phyloP scores from a whole-genome alignment of 2,113 vertebrate genomes.

The Thalassoma bifasciatum region DNA sequence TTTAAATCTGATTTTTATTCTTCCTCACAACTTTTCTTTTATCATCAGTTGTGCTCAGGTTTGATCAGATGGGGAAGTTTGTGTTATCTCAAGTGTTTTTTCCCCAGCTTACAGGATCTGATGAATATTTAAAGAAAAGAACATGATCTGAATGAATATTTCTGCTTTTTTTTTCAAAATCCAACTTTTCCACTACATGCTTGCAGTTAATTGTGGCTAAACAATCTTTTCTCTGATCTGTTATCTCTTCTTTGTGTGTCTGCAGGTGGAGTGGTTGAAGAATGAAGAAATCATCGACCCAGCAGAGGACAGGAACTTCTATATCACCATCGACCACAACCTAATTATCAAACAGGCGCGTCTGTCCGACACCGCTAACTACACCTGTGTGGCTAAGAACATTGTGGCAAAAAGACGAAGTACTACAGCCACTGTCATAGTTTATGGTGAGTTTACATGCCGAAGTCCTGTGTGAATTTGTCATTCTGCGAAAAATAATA shows the following conservation, averaged over 20 bases:
- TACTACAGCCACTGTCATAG: slow-evolving; percentile 93
- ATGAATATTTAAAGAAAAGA: not conserved
- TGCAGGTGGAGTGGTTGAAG: slow-evolving; percentile 95
- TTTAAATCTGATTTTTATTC: not conserved
- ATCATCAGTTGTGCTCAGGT: not conserved
- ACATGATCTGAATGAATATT: not conserved
- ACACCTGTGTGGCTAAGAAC: slow-evolving; percentile 96
- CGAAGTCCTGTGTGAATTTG: too few species aligned
- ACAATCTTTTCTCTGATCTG: not conserved
- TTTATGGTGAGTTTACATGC: slow-evolving; percentile 87
- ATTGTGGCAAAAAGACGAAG: slow-evolving; percentile 94
- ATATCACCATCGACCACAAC: slow-evolving; percentile 97
- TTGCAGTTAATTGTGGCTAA: not conserved
- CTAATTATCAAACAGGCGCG: slow-evolving; percentile 97
- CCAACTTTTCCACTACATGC: not conserved
- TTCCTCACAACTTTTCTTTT: not conserved
- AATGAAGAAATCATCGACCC: slow-evolving; percentile 95
- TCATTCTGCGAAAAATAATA: too few species aligned
- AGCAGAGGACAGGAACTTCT: slow-evolving; percentile 93
- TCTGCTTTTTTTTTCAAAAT: not conserved
- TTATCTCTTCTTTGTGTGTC: not conserved
- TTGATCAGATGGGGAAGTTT: not conserved
- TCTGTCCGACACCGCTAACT: slow-evolving; percentile 95
- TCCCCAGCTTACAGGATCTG: not conserved
- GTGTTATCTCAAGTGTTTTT: slow-evolving; percentile 4